Evolutionary conservation across 2,113 vertebrate species (phyloP).

Genomic region (Psophia crepitans): DNA sequence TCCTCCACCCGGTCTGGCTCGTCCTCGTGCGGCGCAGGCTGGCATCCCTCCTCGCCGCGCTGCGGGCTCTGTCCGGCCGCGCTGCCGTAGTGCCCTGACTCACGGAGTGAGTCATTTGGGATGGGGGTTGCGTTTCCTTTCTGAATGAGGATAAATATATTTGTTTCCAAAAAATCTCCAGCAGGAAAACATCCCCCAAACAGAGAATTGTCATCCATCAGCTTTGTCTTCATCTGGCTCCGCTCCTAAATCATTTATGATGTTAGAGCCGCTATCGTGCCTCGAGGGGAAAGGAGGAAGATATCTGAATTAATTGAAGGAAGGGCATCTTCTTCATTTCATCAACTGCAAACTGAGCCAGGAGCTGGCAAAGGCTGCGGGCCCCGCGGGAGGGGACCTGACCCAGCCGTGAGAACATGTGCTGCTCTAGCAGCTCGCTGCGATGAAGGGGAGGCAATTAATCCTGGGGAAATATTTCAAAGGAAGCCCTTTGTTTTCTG

Average conservation of each 20-base stretch:
- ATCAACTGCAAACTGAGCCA: background rate
- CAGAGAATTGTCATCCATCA: background rate
- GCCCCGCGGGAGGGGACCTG: background rate
- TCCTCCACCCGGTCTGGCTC: background rate
- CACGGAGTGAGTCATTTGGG: background rate
- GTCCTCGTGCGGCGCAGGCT: background rate
- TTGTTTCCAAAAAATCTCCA: conserved; percentile 32
- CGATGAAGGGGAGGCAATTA: background rate
- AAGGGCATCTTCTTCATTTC: background rate
- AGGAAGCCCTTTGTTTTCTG: background rate
- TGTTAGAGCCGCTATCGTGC: background rate
- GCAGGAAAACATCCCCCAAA: background rate
- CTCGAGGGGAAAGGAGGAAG: background rate
- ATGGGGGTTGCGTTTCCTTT: background rate
- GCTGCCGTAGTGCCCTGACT: background rate
- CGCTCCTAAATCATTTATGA: background rate
- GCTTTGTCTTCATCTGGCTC: conserved; percentile 11
- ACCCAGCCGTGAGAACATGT: background rate
- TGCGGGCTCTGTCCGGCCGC: background rate
- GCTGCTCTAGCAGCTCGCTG: background rate
- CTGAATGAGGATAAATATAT: background rate
- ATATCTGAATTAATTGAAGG: background rate
- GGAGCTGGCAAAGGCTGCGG: background rate
- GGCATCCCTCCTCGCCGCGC: background rate
- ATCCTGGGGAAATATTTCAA: background rate